Evolutionary conservation across 2,113 vertebrate genomes (phyloP), one percentile per base, ranked within the genome.

Genomic region (Cochlearius cochlearius): DNA sequence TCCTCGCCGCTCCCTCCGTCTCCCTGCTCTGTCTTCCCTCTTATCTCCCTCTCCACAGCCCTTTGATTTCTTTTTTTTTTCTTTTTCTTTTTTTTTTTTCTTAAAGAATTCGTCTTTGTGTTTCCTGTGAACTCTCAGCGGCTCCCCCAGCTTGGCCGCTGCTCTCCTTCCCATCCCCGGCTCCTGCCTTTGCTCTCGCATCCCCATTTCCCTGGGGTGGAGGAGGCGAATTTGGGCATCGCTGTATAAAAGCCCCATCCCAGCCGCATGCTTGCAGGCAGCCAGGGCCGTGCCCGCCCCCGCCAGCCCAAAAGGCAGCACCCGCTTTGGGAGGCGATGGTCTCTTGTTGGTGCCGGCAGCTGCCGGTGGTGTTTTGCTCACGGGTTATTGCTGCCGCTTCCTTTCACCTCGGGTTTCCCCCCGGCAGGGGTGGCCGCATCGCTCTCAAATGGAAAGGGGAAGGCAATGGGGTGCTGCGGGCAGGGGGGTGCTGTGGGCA

Each of bases 21-120:
- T 89, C 88, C 73, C 88, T 85, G 89, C 87, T 94, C 93, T 85
- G 88, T 79, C 96, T 97, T 79, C 59, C 74, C 85, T 75, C 96
- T 97, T 97, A 97, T 97, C 96, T 94, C 90, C 95, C 95, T 95
- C 97, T 96, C 95, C 97, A 94, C 68, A 78, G 88, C 96, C 82
- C 94, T 96, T 94, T 96, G 94, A 95, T 96, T 95, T 93, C 43
- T 85, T 50, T 18, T 36, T 63, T 60, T 47, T 55, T 7, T 3
- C 7, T 10, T 12, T 12, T 4, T 7, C 17, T 20, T 8, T 14
- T 14, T 21, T 73, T 23, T 43, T 26, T 30, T 11, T 14, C 58
- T 88, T 56, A 60, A 90, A 92, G 92, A 86, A 92, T 95, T 91
- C 30, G 5, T 83, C 91, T 96, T 94, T 91, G 89, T 96, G 92